These are phyloP conservation scores for Harpagus bidentatus DNA, from an alignment of 2,113 vertebrate genomes.

Conservation along the genomic window DNA sequence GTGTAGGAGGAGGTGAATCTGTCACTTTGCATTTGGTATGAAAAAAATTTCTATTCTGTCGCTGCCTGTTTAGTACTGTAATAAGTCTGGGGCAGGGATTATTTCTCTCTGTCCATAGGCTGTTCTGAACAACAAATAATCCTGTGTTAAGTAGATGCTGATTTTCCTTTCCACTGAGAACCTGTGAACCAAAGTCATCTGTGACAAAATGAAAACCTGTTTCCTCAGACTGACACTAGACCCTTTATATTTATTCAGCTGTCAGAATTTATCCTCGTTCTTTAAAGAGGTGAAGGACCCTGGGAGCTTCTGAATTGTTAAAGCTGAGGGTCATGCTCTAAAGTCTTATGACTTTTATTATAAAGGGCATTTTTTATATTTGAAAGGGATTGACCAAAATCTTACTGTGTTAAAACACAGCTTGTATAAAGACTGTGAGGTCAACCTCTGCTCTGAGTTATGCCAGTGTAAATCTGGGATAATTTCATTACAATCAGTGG, in stretches of 20 bases:
- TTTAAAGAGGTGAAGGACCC: conserved; percentile 42
- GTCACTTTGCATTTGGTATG: not conserved
- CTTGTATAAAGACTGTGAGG: conserved; percentile 30
- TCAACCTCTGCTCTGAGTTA: conserved; percentile 45
- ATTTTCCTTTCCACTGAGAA: conserved; percentile 33
- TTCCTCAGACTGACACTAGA: conserved; percentile 64
- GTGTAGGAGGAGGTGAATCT: not conserved
- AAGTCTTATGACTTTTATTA: conserved; percentile 20
- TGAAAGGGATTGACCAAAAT: conserved; percentile 28
- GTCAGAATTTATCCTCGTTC: conserved; percentile 66
- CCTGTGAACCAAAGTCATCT: not conserved
- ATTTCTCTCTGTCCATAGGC: not conserved
- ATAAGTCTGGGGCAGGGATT: not conserved
- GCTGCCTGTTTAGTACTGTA: not conserved
- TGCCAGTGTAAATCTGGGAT: conserved; percentile 12
- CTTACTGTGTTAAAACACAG: conserved; percentile 2
- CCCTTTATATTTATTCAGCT: conserved; percentile 69
- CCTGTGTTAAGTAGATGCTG: not conserved
- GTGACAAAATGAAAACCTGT: conserved; percentile 51
- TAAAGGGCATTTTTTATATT: conserved; percentile 28
- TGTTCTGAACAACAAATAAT: not conserved
- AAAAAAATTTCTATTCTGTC: not conserved
- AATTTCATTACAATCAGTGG: conserved; percentile 35
- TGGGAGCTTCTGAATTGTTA: conserved; percentile 52
- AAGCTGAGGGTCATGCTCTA: conserved; percentile 3